Percentiles rank a stretch among this genome's conserved stretches.
Evolutionary conservation across 2,888 invertebrate genomes (phyloP).

Genomic region (Tipula lateralis): DNA sequence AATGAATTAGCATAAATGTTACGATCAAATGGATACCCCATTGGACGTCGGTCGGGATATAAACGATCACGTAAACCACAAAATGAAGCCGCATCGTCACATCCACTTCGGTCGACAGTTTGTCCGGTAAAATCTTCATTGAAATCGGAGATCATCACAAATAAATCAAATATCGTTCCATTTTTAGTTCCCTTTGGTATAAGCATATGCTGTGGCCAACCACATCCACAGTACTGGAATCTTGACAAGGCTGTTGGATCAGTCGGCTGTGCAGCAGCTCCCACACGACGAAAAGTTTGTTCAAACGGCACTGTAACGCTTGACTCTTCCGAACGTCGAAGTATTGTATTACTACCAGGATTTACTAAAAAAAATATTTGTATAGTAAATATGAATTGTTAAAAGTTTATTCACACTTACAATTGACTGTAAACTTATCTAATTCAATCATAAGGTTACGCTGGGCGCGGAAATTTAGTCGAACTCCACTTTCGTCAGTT

Average conservation of each 20-base stretch:
- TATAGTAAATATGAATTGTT: neutral
- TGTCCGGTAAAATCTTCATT: conserved; percentile 51
- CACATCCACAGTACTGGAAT: conserved; percentile 61
- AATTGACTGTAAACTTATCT: conserved; percentile 59
- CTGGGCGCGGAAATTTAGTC: conserved; percentile 56
- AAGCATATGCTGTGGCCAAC: conserved; percentile 60
- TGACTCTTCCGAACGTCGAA: conserved; percentile 59
- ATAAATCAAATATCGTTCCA: conserved; percentile 53
- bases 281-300: conserved; percentile 63
- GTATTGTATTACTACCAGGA: conserved; percentile 58
- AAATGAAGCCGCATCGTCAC: conserved; percentile 46
- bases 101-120: conserved; percentile 33
- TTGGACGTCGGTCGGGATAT: conserved; percentile 49
- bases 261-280: conserved; percentile 50
- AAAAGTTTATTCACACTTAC: conserved; percentile 49
- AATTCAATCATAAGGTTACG: conserved; percentile 60
- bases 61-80: conserved; percentile 47
- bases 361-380: conserved; percentile 51
- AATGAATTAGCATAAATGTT: neutral
- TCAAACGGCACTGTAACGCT: conserved; percentile 73
- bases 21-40: conserved; percentile 51
- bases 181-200: conserved; percentile 54
- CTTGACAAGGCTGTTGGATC: conserved; percentile 45
- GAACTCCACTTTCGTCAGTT: conserved; percentile 58
- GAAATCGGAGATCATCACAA: conserved; percentile 58